Percentiles rank a stretch among this genome's conserved stretches.
phyloP scores from a whole-genome alignment of 2,113 vertebrate species.

The Megaceryle maxima region DNA sequence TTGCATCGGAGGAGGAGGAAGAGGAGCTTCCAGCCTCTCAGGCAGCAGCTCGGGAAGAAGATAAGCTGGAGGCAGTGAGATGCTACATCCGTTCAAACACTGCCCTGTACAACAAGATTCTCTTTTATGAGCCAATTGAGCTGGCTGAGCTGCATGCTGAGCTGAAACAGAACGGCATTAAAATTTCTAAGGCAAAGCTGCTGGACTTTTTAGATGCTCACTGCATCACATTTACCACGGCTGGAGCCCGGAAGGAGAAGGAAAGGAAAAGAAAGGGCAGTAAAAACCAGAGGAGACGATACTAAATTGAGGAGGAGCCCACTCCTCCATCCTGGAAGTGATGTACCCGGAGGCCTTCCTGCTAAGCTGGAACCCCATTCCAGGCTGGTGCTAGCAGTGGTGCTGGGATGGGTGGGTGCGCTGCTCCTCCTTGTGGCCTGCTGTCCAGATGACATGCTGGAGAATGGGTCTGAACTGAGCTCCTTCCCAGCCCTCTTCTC shows the following conservation, averaged over 20 bases:
- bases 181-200: constrained; percentile 81
- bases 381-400: neutral
- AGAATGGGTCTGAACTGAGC: neutral
- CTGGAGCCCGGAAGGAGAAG: constrained; percentile 76
- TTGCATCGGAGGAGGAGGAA: constrained; percentile 69
- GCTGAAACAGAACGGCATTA: constrained; percentile 84
- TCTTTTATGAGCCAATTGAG: constrained; percentile 90
- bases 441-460: neutral
- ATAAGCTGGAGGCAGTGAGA: constrained; percentile 77
- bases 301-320: neutral
- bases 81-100: constrained; percentile 82
- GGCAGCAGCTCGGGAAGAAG: constrained; percentile 66
- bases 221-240: constrained; percentile 90
- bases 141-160: constrained; percentile 82
- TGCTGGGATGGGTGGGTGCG: neutral
- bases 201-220: constrained; percentile 90
- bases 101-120: constrained; percentile 78
- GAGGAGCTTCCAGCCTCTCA: constrained; percentile 80
- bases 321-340: neutral
- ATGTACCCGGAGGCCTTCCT: neutral
- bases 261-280: neutral
- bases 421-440: neutral
- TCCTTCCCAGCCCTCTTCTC: neutral
- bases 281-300: constrained; percentile 40
- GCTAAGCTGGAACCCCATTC: neutral